These are phyloP conservation scores for Noctua janthe DNA, from an alignment of 2,888 invertebrate genomes.

Conservation along the genomic window DNA sequence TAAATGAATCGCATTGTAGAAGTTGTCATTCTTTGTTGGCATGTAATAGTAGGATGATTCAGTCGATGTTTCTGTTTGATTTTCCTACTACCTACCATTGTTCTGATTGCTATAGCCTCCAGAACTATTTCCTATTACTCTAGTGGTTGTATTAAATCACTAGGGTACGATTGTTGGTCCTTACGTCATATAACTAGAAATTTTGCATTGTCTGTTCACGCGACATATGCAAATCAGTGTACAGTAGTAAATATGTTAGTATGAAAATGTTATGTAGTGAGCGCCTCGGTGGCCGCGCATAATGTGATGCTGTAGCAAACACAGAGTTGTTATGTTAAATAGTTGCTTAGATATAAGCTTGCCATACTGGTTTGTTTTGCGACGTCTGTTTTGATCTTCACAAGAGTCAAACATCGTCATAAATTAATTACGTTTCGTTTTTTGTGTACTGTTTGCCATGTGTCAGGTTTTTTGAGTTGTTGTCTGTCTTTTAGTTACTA, in stretches of 20 bases:
- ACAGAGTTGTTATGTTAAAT: slow-evolving; percentile 49
- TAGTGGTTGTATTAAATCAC: slow-evolving; percentile 62
- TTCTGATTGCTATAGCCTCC: slow-evolving; percentile 66
- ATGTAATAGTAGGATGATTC: slow-evolving; percentile 64
- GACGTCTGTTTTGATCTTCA: slow-evolving; percentile 40
- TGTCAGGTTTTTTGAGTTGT: slow-evolving; percentile 17
- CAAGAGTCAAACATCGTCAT: slow-evolving; percentile 8
- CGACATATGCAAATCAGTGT: slow-evolving; percentile 55
- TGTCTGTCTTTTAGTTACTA: not conserved
- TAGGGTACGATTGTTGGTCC: slow-evolving; percentile 56
- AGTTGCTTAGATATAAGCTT: slow-evolving; percentile 31
- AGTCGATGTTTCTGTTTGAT: slow-evolving; percentile 72
- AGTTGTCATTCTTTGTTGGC: slow-evolving; percentile 67
- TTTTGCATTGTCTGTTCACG: slow-evolving; percentile 50
- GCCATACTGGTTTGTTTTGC: slow-evolving; percentile 61
- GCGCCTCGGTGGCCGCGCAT: slow-evolving; percentile 29
- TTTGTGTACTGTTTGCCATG: slow-evolving; percentile 31
- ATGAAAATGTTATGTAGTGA: slow-evolving; percentile 36
- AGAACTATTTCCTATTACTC: slow-evolving; percentile 64
- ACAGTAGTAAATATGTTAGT: slow-evolving; percentile 54
- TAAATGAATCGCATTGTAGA: slow-evolving; percentile 63
- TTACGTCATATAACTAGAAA: slow-evolving; percentile 64
- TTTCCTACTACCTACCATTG: slow-evolving; percentile 73
- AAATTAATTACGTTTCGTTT: slow-evolving; percentile 8
- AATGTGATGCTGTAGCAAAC: slow-evolving; percentile 46